Evolutionary conservation across 2,113 vertebrate species (phyloP), one percentile per base, ranked within the genome.

Genomic region (Oncorhynchus nerka): DNA sequence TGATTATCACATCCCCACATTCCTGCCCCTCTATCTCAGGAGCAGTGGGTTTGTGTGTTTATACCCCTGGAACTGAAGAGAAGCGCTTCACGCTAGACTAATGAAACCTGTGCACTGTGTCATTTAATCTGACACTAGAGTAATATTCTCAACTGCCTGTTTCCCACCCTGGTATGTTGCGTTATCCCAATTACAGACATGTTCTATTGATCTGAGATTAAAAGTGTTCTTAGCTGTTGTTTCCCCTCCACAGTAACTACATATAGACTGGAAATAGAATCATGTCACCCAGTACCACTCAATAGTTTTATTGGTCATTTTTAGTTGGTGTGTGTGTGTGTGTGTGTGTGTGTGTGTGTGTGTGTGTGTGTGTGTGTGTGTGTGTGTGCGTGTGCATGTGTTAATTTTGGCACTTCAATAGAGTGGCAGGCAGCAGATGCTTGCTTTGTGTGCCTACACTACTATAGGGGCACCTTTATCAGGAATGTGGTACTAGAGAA

Each of bases 101-200:
- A 68, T 85, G 71, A 83, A 89, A 74, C 32, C 55, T 64, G 77
- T 65, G 45, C 71, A 49, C 22, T 30, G 74, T 76, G 81, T 84
- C 74, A 87, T 86, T 88, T 88, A 88, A 81, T 86, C 87, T 83
- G 85, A 84, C 87, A 65, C 57, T 75, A 70, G 73, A 66, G 70
- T 84, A 86, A 90, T 90, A 79, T 88, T 76, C 68, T 76, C 55
- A 85, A 81, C 88, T 83, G 73, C 75, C 61, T 86, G 81, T 84
- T 80, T 79, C 77, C 80, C 34, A 7, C 83, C 74, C 83, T 59
- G 82, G 73, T 34, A 87, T 75, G 81, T 84, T 85, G 86, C 81
- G 73, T 81, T 78, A 83, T 84, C 81, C 81, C 78, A 80, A 15
- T 34, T 79, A 77, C 88, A 80, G 83, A 82, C 78, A 83, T 70